Conservation (phyloP, 2,113 vertebrate genomes). For the Lophotis ruficrista region DNA sequence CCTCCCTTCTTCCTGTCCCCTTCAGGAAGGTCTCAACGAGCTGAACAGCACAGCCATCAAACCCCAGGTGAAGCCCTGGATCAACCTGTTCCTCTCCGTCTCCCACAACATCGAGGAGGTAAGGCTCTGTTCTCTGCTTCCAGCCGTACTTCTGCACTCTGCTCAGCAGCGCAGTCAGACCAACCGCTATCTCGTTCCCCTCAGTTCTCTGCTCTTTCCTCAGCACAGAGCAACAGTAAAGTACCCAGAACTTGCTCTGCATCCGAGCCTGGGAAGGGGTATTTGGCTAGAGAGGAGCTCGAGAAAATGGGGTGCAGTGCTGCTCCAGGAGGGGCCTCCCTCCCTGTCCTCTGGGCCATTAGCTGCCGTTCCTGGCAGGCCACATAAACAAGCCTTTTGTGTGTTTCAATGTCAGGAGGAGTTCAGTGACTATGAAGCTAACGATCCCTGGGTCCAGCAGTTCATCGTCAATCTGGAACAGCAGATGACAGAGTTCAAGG, state of each 20-base stretch:
- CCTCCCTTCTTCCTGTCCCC: neutral
- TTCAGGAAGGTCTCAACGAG: conserved; percentile 91
- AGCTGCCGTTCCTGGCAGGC: neutral
- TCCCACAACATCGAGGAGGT: conserved; percentile 99
- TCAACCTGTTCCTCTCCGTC: conserved; percentile 93
- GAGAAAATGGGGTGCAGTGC: neutral
- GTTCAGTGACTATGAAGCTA: conserved; percentile 97
- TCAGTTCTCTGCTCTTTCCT: neutral
- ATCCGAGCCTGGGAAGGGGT: fast-evolving
- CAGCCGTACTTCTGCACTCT: too few species aligned
- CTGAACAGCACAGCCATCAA: conserved; percentile 93
- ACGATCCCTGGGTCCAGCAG: conserved; percentile 98
- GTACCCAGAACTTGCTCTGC: neutral
- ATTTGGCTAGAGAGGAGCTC: neutral
- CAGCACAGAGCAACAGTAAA: neutral
- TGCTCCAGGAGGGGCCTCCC: neutral
- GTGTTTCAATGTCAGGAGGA: conserved; percentile 84
- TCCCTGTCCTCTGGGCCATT: neutral
- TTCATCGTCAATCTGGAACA: conserved; percentile 95
- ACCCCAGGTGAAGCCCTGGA: conserved; percentile 97
- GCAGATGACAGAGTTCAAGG: conserved; percentile 97
- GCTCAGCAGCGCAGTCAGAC: neutral
- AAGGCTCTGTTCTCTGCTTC: neutral
- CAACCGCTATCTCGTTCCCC: neutral
- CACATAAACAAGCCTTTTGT: neutral